Evolutionary conservation across 2,113 vertebrate genomes (phyloP), one percentile per base, ranked within the genome.

Genomic region (Pyxicephalus adspersus): DNA sequence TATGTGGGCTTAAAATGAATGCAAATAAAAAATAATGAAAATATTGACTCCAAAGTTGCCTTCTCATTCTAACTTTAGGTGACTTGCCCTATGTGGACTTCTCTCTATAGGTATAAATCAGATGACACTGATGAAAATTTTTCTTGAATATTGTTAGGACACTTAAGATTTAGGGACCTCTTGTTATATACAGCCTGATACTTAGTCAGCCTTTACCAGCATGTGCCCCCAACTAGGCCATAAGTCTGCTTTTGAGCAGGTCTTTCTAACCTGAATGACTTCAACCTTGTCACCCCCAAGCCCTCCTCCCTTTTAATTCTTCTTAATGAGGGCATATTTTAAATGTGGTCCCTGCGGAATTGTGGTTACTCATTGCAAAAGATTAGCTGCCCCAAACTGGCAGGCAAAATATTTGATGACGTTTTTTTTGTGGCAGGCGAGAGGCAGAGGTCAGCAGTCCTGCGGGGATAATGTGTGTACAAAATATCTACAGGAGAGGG

Each of bases 301-400:
- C 76, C 50, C 50, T 67, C 63, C 76, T 50, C 67, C 0, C 55
- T 18, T 31, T 83, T 85, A 84, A 86, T 84, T 80, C 54, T 28
- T 0, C 60, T 81, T 88, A 83, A 84, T 76, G 83, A 84, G 84
- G 76, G 50, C 7, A 83, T 78, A 71, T 65, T 83, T 81, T 60
- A 57, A 25, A 1, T 5, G 75, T 25, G 57, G 83, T 82, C 63
- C 76, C 63, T 31, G 22, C 64, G 67, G 80, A 77, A 79, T 64
- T 38, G 22, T 78, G 50, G 66, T 70, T 3, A 61, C 64, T 84
- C 13, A 28, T 83, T 57, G 77, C 54, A 51, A 3, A 73, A 66
- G 67, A 76, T 85, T 22, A 28, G 67, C 72, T 64, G 66, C 38
- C 4, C 45, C n/a, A 72, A 28, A 66, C 66, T 77, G 64, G 70